Base-by-base conservation (phyloP, 2,113 vertebrate genomes). In the Psephotus haematonotus region DNA sequence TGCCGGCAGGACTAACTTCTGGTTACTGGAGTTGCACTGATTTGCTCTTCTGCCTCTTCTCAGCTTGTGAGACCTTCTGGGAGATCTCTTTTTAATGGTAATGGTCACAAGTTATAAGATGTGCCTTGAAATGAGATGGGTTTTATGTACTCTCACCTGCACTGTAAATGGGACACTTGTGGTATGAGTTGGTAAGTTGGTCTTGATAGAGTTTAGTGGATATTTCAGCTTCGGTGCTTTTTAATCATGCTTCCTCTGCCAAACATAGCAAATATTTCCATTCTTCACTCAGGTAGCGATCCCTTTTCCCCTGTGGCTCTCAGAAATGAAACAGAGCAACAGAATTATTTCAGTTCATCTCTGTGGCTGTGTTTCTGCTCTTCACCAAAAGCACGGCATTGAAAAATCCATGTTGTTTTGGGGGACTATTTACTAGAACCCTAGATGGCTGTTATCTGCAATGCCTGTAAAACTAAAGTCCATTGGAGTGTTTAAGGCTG, bases 211-310 rank as follows among this genome's bases (percentile, higher is more conserved):
- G 47, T 82, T 53, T 6, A 95, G 92, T 82, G 39, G 41, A 97
- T 97, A 96, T 97, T 98, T 98, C 97, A 44, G 47, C 96, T 93
- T 96, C 65, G 71, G 84, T 91, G 95, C 88, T 76, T 97, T 97
- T 97, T 98, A 97, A 98, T 98, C 97, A 94, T 88, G 85, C 91
- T 96, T 94, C 47, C 59, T 97, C 87, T 94, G 71, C 97, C 96
- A 96, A 77, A 92, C 47, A 7, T 1, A 86, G 91, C 44, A 69
- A 92, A 52, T 52, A 82, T 92, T 97, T 96, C 89, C 50, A 69
- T 96, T 95, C 95, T 96, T 94, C 92, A 86, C 59, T 94, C 57
- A 59, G 77, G 79, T 80, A 59, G 71, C 74, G 59, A 96, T 92
- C 92, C 87, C 86, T 84, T 92, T 78, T 92, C 92, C 81, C 28